These are phyloP conservation scores for Heliconius ismenius DNA, from an alignment of 2,888 invertebrate genomes.

Conservation along the genomic window DNA sequence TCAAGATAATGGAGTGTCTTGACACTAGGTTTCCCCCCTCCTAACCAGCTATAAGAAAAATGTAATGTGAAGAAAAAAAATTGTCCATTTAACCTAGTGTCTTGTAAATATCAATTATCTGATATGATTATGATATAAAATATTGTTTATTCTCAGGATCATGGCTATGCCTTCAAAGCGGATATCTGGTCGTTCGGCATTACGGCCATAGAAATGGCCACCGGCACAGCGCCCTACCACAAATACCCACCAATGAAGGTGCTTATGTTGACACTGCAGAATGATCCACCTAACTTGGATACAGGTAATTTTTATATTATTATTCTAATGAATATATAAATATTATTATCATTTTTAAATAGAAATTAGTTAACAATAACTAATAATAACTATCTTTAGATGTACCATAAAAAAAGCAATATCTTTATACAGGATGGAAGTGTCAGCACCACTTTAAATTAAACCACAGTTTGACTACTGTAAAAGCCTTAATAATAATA, in stretches of 20 bases:
- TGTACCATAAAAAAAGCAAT: too few species aligned
- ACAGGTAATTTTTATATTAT: slow-evolving; percentile 79
- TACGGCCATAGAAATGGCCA: slow-evolving; percentile 99
- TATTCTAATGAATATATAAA: too few species aligned
- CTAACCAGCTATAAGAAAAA: neutral
- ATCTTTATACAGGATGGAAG: too few species aligned
- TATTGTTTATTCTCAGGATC: slow-evolving; percentile 82
- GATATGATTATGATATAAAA: neutral
- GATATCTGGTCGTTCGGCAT: slow-evolving; percentile 91
- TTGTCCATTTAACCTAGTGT: too few species aligned
- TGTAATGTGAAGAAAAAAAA: neutral
- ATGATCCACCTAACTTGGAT: slow-evolving; percentile 98
- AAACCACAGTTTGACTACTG: too few species aligned
- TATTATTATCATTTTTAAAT: too few species aligned
- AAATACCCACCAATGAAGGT: slow-evolving; percentile 99
- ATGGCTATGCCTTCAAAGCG: slow-evolving; percentile 99
- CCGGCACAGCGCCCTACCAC: slow-evolving; percentile 98
- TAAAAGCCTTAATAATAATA: too few species aligned
- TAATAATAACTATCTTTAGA: too few species aligned
- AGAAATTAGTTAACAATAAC: too few species aligned
- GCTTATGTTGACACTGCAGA: slow-evolving; percentile 97
- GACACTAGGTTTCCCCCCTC: neutral
- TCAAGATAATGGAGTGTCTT: neutral
- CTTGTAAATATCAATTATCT: neutral
- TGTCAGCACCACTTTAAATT: too few species aligned